These are phyloP conservation scores for Embiotoca jacksoni DNA, from an alignment of 2,113 vertebrate genomes.

Conservation along the genomic window DNA sequence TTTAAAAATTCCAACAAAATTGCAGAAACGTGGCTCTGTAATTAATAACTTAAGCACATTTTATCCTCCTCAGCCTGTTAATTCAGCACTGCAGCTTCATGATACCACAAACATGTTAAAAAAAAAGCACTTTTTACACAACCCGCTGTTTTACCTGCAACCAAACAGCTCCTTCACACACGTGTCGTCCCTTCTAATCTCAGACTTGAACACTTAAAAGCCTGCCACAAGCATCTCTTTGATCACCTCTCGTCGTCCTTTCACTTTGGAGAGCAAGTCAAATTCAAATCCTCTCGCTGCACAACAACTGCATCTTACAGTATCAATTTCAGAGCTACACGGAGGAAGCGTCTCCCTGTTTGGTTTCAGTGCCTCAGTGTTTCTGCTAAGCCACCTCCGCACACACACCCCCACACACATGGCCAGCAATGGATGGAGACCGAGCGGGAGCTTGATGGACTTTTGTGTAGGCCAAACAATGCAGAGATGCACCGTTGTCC, in stretches of 20 bases:
- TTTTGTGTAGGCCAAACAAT: conserved; percentile 69
- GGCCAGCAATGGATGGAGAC: conserved; percentile 69
- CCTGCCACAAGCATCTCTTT: background rate
- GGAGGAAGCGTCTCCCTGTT: conserved; percentile 57
- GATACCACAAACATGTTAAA: background rate
- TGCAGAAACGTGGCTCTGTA: background rate
- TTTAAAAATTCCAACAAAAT: background rate
- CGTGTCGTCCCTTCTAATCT: background rate
- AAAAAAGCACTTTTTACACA: background rate
- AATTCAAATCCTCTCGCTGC: conserved; percentile 1
- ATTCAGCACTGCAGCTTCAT: background rate
- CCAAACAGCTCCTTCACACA: background rate
- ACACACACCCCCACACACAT: conserved; percentile 77
- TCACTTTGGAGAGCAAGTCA: background rate
- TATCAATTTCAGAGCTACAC: conserved; percentile 57
- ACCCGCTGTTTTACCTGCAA: too few species aligned
- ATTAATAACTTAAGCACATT: conserved; percentile 18
- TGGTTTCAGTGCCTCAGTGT: conserved; percentile 63
- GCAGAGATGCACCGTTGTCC: conserved; percentile 49
- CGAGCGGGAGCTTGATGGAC: conserved; percentile 49
- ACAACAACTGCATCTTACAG: conserved; percentile 32
- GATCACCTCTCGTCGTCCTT: background rate
- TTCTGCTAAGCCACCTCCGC: conserved; percentile 78
- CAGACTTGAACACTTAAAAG: background rate
- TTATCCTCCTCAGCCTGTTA: conserved; percentile 17